Evolutionary conservation across 35 echinoderm and acorn worm genomes (phyloP), one percentile per base, ranked within the genome.

Genomic region (Diadema setosum): DNA sequence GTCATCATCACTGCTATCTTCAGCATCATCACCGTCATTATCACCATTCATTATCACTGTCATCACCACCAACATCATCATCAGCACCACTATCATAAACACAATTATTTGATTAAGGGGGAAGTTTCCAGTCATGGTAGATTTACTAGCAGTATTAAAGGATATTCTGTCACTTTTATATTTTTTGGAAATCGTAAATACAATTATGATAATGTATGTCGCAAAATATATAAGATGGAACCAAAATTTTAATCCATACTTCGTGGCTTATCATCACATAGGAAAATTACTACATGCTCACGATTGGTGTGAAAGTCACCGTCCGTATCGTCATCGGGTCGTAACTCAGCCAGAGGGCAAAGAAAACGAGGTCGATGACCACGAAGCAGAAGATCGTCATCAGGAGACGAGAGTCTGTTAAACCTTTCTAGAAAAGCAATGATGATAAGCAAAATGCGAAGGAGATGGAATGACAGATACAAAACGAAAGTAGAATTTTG

Each of bases 361-460:
- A 86, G 57, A 86, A 67, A 42, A 46, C 29, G 58, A 31, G 57
- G 24, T 86, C 84, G 39, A 86, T 20, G 39, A 86, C 8, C 21
- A 86, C 61, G 39, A 86, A 86, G 5, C 65, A 3, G 4, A 34
- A 60, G 37, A 86, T 69, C 11, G 84, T 32, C 8, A 65, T 26
- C 12, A 86, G 24, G 3, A 86, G 84, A 15, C 64, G 59, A 43
- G 57, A 69, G 45, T 86, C 84, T 12, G 57, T 8, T 18, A 73
- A 35, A 17, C 57, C 57, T 24, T 27, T 18, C 57, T 60, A 0
- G 5, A 4, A 16, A 55, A 0, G 30, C 0, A 5, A 17, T 11
- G 17, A 60, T 2, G 57, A 60, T 5, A 21, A 60, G 5, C 0
- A 17, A 21, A 1, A 26, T 14, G 7, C 11, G 1, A 34, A 26